Percentiles rank a stretch among this genome's conserved stretches.
phyloP scores from a whole-genome alignment of 2,797 vertebrate genomes.

The Stomatorhinus walkeri region DNA sequence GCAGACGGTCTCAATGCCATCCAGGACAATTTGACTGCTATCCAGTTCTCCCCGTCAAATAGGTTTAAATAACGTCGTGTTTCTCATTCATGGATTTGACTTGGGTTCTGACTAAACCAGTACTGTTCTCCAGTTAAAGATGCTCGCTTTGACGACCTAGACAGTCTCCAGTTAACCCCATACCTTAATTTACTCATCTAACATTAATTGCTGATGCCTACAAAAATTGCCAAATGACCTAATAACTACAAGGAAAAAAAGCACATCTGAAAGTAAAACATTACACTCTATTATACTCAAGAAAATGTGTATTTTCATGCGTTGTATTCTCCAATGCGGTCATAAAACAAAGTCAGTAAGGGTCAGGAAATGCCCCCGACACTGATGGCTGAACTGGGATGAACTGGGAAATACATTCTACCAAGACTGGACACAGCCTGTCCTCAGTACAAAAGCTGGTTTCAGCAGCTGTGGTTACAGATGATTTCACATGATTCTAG shows the following conservation, averaged over 20 bases:
- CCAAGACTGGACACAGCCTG: background rate
- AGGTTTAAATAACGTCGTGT: background rate
- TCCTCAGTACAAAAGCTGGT: background rate
- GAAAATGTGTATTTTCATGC: background rate
- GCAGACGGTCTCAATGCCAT: background rate
- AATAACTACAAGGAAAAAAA: background rate
- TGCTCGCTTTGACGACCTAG: background rate
- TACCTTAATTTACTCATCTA: background rate
- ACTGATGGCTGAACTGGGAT: background rate
- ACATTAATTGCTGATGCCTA: background rate
- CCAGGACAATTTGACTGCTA: background rate
- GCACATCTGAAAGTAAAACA: background rate
- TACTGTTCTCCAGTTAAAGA: background rate
- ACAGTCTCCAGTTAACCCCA: background rate
- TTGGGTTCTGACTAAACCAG: background rate
- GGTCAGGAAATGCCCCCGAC: background rate
- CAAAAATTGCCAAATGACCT: background rate
- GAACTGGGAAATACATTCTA: background rate
- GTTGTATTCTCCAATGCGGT: background rate
- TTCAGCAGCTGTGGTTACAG: conserved; percentile 17
- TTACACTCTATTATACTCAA: background rate
- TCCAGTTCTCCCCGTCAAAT: background rate
- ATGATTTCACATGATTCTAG: background rate
- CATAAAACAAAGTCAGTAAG: background rate
- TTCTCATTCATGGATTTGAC: background rate